Base-by-base conservation (phyloP, 2,888 invertebrate genomes). In the Lamproptera curius region DNA sequence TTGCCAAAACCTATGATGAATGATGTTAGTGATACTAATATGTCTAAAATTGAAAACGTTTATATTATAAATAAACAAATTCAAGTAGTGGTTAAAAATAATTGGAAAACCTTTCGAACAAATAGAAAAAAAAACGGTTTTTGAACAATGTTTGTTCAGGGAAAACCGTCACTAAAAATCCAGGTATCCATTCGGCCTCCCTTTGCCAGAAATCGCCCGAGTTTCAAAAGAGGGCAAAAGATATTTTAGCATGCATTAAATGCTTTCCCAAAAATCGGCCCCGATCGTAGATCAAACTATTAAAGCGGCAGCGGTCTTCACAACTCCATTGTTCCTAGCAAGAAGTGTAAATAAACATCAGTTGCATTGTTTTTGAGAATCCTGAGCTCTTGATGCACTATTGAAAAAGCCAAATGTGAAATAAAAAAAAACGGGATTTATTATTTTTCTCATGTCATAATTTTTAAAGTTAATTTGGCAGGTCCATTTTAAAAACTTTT, bases 191-290 rank as follows among this genome's bases (percentile, higher is more conserved):
- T 16, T 16, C 33, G 11, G 13, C 13, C 14, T 41, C 16, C 4
- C 0, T 31, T 41, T 23, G 23, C 16, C 16, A 10, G 28, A 28
- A 16, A 40, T 28, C 28, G 6, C 28, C 14, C 10, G 28, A 47
- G 28, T 42, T 42, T 28, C 36, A 48, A 34, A 42, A 38, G 37
- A 33, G 13, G 15, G 38, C 23, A 23, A 26, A 48, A 48, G 15
- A 43, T 33, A 28, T 48, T 34, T 39, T 38, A 11, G 33, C 33
- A 37, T 42, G 35, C 43, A 43, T 48, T 48, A 48, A 48, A 48
- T 48, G 42, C 48, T 43, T 48, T 35, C 43, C 48, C 42, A 43
- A 39, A 42, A 43, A 43, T 43, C 20, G 37, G 11, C 35, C 39
- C 34, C 31, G 38, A 13, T 42, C 13, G 26, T 36, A 33, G 34